Base-by-base conservation (phyloP, 2,888 invertebrate species). In the Troilus luridus region DNA sequence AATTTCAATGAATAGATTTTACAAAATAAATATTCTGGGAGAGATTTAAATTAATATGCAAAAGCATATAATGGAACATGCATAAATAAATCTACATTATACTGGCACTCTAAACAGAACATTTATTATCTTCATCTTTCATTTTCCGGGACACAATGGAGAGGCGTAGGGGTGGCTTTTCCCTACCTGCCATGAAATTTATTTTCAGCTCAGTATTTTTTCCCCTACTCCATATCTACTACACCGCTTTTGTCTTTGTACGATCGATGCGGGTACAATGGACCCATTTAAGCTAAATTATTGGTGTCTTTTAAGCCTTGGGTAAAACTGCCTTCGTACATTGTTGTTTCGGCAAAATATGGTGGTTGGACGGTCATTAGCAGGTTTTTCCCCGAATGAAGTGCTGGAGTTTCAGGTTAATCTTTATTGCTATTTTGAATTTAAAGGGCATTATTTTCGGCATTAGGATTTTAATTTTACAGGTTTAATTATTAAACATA, bases 51-150 rank as follows among this genome's bases (percentile, higher is more conserved):
- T 24, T 3, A 67, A 24, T 24, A 67, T 67, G 17, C 41, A 77
- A 17, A 27, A 19, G 41, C 17, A 77, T 77, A 41, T 41, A 77
- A 77, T 41, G 27, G 17, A 41, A 41, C 17, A 19, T 41, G 72
- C 7, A 77, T 77, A 77, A 77, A 77, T 77, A 41, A 77, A 77
- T 77, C 6, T 41, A 41, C 41, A 41, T 41, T 77, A 77, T 77
- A 19, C 17, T 17, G 27, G 72, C 6, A 17, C 27, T 27, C 72
- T 77, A 77, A 77, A 77, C 72, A 77, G 72, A 77, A 77, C 72
- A 77, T 77, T 77, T 77, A 77, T 77, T 77, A 77, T 77, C 72
- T 77, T 77, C 72, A 77, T 77, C 72, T 77, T 77, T 77, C 72
- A 77, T 77, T 77, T 77, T 77, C 72, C 72, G 72, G 72, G 9